Evolutionary conservation across 2,113 vertebrate genomes (phyloP), one percentile per base, ranked within the genome.

Genomic region (Anhinga anhinga): DNA sequence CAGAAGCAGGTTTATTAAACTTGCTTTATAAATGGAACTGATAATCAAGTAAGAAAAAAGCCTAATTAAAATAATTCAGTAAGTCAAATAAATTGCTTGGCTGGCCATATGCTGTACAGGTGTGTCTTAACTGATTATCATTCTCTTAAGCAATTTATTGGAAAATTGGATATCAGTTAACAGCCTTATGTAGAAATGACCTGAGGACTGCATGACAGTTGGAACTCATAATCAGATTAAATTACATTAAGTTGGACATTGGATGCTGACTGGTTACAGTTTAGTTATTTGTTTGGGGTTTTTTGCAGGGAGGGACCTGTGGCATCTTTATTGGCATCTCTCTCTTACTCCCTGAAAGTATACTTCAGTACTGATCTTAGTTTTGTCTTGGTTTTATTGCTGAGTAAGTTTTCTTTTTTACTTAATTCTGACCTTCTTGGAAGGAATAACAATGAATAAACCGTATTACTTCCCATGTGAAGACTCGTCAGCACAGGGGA

Each of bases 101-200:
- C 81, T 94, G 56, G 19, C 95, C 96, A 95, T 97, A 96, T 97
- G 95, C 70, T 93, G 77, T 95, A 94, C 93, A 96, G 93, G 94
- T 95, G 95, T 95, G 89, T 84, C 93, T 91, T 95, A 93, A 94
- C 21, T 84, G 77, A 95, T 95, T 95, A 92, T 82, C 61, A 25
- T 69, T 94, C 78, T 85, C 81, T 89, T 96, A 97, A 96, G 93
- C 61, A 91, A 94, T 91, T 95, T 89, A 95, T 95, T 93, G 65
- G 93, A 97, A 95, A 97, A 97, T 94, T 91, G 96, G 96, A 96
- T 97, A 86, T 84, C 73, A 76, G 34, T 83, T 97, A 96, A 82
- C 95, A 84, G 72, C 32, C 77, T 93, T 96, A 93, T 79, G 61
- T 71, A 94, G 70, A 86, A 91, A 94, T 89, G 4, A 56, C 87